These are phyloP conservation scores for Iphiclides podalirius DNA, from an alignment of 2,888 invertebrate genomes.

Conservation along the genomic window DNA sequence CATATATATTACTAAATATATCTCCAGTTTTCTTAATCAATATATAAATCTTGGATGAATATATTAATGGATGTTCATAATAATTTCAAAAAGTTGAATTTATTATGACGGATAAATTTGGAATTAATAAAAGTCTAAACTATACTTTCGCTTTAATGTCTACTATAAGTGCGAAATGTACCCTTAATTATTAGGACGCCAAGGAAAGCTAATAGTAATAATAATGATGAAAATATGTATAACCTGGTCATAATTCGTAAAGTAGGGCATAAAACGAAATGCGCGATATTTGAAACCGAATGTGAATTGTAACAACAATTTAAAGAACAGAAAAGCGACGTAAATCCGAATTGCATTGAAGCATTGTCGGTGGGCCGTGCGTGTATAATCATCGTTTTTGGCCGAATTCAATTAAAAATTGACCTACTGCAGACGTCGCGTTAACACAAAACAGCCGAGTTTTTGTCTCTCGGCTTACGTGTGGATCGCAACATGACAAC, in stretches of 20 bases:
- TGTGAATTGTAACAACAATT: constrained; percentile 27
- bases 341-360: constrained; percentile 48
- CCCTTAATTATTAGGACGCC: no score
- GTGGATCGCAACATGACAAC: constrained; percentile 36
- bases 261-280: constrained; percentile 32
- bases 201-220: no score
- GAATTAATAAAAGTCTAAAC: no score
- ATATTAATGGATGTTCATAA: no score
- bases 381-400: constrained; percentile 70
- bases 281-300: constrained; percentile 24
- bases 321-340: constrained; percentile 37
- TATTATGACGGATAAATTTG: no score
- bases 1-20: no score
- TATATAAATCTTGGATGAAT: no score
- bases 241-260: neutral
- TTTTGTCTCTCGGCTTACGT: constrained; percentile 31
- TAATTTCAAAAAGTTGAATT: no score
- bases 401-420: constrained; percentile 70
- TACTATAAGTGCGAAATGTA: no score
- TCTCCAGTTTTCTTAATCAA: no score
- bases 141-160: no score
- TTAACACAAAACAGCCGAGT: constrained; percentile 44
- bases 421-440: constrained; percentile 58
- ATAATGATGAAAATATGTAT: no score
- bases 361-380: constrained; percentile 60